Percentiles rank a stretch among this genome's conserved stretches.
phyloP scores from a whole-genome alignment of 2,797 vertebrate species.

The Coreius guichenoti region DNA sequence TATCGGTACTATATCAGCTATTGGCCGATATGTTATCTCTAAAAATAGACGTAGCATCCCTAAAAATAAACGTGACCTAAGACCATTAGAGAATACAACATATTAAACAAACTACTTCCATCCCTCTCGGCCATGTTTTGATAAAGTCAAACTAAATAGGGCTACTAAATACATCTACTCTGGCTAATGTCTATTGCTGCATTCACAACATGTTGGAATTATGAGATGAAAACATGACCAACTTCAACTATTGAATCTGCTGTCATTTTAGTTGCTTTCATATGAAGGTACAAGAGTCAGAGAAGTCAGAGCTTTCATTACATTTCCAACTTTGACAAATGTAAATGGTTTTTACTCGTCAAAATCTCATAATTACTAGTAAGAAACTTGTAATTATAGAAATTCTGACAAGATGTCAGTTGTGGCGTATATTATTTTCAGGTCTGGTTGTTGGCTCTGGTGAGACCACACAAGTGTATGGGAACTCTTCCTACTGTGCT shows the following conservation, averaged over 20 bases:
- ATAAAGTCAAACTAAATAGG: background rate
- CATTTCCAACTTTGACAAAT: background rate
- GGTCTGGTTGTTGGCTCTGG: constrained; percentile 14
- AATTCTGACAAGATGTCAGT: background rate
- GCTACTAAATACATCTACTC: background rate
- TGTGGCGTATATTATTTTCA: background rate
- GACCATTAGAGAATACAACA: background rate
- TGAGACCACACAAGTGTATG: constrained; percentile 30
- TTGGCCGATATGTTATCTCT: background rate
- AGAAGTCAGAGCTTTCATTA: background rate
- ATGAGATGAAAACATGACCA: background rate
- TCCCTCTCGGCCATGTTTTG: background rate
- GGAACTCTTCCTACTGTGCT: constrained; percentile 44
- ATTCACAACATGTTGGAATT: background rate
- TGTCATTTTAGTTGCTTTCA: background rate
- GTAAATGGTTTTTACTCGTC: background rate
- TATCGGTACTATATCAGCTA: background rate
- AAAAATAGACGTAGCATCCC: background rate
- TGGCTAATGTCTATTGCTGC: background rate
- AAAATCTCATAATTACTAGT: background rate
- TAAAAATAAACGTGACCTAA: background rate
- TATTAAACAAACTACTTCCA: constrained; percentile 6
- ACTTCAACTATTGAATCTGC: background rate
- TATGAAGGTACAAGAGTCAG: background rate
- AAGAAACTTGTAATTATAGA: background rate